Conservation (phyloP, 2,888 invertebrate species). For the Monoplex corrugatus region DNA sequence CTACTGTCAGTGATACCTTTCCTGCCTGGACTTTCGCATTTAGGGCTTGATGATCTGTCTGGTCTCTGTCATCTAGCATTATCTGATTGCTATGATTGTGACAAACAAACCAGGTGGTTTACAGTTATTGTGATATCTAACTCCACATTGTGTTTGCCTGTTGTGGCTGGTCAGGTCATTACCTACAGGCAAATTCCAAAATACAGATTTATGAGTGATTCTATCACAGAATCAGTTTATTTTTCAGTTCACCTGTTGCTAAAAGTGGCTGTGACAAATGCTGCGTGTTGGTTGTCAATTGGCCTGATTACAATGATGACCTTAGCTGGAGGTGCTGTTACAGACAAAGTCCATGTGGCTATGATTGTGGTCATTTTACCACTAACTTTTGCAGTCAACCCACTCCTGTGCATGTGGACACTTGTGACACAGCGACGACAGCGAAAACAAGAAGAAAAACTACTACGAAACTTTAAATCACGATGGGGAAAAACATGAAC, state of each 20-base stretch:
- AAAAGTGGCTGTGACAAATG: neutral
- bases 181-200: neutral
- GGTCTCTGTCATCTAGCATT: conserved; percentile 15
- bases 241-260: neutral
- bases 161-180: neutral
- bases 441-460: no score
- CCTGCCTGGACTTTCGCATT: neutral
- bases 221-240: neutral
- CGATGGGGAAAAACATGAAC: no score
- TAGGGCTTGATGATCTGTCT: neutral
- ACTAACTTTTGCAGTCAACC: neutral
- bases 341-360: neutral
- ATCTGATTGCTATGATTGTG: neutral
- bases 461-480: no score
- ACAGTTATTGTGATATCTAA: neutral
- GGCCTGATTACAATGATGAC: neutral
- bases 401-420: neutral
- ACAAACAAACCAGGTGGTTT: neutral
- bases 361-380: neutral
- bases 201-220: neutral
- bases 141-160: neutral
- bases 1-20: neutral
- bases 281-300: neutral
- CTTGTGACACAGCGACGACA: no score
- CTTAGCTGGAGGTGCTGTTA: neutral